These are phyloP conservation scores for Brotula barbata DNA, from an alignment of 2,797 vertebrate genomes.

Conservation along the genomic window DNA sequence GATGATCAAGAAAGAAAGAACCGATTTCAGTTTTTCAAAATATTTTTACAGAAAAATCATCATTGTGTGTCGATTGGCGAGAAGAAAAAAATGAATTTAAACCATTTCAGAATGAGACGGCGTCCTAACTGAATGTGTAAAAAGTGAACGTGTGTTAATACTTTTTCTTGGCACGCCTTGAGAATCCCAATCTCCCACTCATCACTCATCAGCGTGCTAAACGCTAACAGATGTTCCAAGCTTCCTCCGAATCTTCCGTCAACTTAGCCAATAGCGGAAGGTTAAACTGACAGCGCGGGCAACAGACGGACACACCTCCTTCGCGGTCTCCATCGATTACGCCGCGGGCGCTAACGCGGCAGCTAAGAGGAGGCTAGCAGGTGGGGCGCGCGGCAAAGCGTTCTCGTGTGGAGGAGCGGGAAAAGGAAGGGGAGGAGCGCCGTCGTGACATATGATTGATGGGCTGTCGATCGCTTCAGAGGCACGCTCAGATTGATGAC, in stretches of 20 bases:
- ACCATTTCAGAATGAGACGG: too few species aligned
- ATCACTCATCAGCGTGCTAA: constrained; percentile 25
- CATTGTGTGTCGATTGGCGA: too few species aligned
- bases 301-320: constrained; percentile 52
- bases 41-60: too few species aligned
- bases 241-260: constrained; percentile 44
- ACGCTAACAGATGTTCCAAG: constrained; percentile 45
- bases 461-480: constrained; percentile 74
- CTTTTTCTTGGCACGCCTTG: too few species aligned
- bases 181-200: constrained; percentile 23
- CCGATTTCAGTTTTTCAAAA: too few species aligned
- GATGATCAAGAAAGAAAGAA: too few species aligned
- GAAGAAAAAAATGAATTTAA: too few species aligned
- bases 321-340: constrained; percentile 62
- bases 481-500: constrained; percentile 70
- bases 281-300: constrained; percentile 59
- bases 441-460: constrained; percentile 70
- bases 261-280: constrained; percentile 51
- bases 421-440: constrained; percentile 57
- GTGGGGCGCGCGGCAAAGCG: constrained; percentile 37
- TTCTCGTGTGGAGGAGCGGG: constrained; percentile 33
- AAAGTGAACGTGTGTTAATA: too few species aligned
- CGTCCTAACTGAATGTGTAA: too few species aligned
- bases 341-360: constrained; percentile 33
- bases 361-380: constrained; percentile 57